Base-by-base conservation (phyloP, 2,113 vertebrate genomes). In the Colius striatus region DNA sequence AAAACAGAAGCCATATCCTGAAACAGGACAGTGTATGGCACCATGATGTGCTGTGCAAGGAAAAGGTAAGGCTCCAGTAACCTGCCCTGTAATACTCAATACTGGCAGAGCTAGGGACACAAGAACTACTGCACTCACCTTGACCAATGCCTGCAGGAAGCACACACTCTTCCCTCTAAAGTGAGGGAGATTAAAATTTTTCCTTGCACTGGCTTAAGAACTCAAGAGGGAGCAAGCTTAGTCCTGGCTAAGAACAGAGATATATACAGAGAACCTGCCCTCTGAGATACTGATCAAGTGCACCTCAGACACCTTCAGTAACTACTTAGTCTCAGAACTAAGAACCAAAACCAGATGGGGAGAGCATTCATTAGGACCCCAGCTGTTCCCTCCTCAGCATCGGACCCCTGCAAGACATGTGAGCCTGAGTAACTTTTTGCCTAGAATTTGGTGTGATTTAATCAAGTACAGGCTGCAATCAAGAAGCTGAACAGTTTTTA, bases 1-100 rank as follows among this genome's bases (percentile, higher is more conserved):
- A 82, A 60, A 26, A 22, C 22, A 72, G 55, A 85, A 74, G 71
- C 70, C 36, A 57, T 23, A 41, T 3, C 36, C 17, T 73, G 48
- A 11, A 53, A 62, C 0, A 36, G 50, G 29, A 58, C 45, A 60
- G 19, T 1, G 1, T 36, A 65, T 0, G 6, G 43, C 50, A 47
- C 29, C 14, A 7, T 20, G 30, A 67, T 1, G 10, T 43, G 26
- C 67, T 43, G 20, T 3, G 25, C 13, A 53, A 29, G 36, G 32
- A 73, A 78, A 43, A 78, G 48, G 13, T 9, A 47, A 63, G 14
- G 36, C 30, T 91, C 61, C 34, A 81, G 50, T 48, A 75, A 80
- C 32, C 9, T 70, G 36, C 23, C 11, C 41, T 54, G 17, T 50
- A 77, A 60, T 5, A 50, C 11, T 53, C 30, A 25, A 13, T 10